These are phyloP conservation scores for Vanessa atalanta DNA, from an alignment of 1,140 invertebrate species.

Conservation along the genomic window DNA sequence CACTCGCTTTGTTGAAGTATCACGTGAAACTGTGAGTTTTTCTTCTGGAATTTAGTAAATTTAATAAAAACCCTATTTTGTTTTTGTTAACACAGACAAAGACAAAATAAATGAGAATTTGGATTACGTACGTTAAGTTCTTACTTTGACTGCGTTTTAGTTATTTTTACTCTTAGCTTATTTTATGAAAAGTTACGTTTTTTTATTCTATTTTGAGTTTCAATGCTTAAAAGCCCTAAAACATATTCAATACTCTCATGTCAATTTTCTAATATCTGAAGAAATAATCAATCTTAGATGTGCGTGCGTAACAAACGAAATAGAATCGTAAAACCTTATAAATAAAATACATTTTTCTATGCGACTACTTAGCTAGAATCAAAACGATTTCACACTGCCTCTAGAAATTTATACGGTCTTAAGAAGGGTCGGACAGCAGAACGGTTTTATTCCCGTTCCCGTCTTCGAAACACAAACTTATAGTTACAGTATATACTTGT, in stretches of 20 bases:
- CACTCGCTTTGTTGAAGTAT: conserved; percentile 10
- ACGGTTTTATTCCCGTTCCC: conserved; percentile 35
- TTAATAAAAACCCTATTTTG: too few species aligned
- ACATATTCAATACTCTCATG: conserved; percentile 12
- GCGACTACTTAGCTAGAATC: conserved; percentile 10
- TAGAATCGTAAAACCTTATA: not conserved
- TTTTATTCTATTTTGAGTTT: not conserved
- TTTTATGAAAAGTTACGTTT: not conserved
- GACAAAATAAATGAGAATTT: not conserved
- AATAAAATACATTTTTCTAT: not conserved
- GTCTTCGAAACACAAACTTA: conserved; percentile 33
- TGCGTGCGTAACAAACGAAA: not conserved
- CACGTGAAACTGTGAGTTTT: not conserved
- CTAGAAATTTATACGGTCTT: conserved; percentile 33
- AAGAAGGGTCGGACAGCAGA: conserved; percentile 32
- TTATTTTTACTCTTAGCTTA: not conserved
- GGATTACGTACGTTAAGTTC: not conserved
- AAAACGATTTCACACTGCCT: conserved; percentile 21
- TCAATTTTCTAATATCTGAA: conserved; percentile 11
- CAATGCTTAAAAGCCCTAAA: not conserved
- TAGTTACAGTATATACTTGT: conserved; percentile 29
- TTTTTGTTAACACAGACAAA: not conserved
- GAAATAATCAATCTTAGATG: conserved; percentile 11
- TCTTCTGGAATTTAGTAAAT: too few species aligned
- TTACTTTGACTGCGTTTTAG: not conserved